phyloP scores from a whole-genome alignment of 1,140 invertebrate species.

The Acromyrmex echinatior region DNA sequence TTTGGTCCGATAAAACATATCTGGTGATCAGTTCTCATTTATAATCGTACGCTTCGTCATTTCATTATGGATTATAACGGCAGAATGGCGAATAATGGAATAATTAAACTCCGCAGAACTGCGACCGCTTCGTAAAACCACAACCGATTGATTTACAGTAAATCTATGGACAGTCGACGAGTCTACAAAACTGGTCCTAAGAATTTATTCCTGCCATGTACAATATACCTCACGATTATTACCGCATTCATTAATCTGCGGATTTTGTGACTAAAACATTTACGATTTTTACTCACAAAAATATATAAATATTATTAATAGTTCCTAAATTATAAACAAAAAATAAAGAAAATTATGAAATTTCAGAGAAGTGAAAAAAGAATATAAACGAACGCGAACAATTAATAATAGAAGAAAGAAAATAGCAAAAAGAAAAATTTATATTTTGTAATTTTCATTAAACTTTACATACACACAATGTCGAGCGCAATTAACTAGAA shows the following conservation, averaged over 20 bases:
- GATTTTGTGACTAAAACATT: background rate
- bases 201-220: conserved; percentile 64
- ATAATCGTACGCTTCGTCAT: conserved; percentile 62
- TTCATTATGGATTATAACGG: conserved; percentile 72
- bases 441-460: conserved; percentile 6
- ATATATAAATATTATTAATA: background rate
- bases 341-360: background rate
- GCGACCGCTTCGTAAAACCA: conserved; percentile 72
- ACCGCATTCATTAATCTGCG: background rate
- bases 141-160: conserved; percentile 76
- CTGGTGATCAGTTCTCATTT: conserved; percentile 18
- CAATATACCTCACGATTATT: background rate
- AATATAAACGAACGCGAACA: background rate
- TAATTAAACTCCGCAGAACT: conserved; percentile 76
- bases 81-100: conserved; percentile 75
- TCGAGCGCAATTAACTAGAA: background rate
- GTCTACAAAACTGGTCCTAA: conserved; percentile 51
- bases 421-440: background rate
- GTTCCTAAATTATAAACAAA: background rate
- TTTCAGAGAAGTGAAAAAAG: background rate
- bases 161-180: conserved; percentile 48
- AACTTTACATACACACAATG: background rate
- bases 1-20: conserved; percentile 9
- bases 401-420: background rate
- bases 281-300: background rate